A percentile compares a stretch with the other conserved stretches of the same genome.
These are phyloP conservation scores for Plectropomus leopardus DNA, from an alignment of 2,113 vertebrate species.

Conservation along the genomic window DNA sequence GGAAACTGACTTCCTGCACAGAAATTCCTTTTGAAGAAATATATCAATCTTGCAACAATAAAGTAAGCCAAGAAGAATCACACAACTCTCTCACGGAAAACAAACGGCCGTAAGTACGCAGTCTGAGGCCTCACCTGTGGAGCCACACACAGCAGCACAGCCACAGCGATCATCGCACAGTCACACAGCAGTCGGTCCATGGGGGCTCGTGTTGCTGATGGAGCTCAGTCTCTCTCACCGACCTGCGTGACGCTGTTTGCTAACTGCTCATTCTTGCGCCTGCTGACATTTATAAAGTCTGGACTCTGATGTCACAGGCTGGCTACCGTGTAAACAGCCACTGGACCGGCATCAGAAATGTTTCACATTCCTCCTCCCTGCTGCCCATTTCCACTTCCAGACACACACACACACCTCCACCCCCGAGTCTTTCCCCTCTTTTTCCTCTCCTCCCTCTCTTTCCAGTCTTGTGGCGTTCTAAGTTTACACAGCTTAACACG, in stretches of 20 bases:
- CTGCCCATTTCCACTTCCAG: slow-evolving; percentile 79
- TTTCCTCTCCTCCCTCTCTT: slow-evolving; percentile 62
- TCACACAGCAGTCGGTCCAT: slow-evolving; percentile 76
- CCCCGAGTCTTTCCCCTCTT: slow-evolving; percentile 47
- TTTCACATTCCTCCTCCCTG: slow-evolving; percentile 86
- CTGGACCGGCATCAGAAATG: slow-evolving; percentile 83
- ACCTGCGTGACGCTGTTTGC: slow-evolving; percentile 69
- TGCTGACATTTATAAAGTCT: slow-evolving; percentile 86
- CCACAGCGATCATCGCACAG: slow-evolving; percentile 53
- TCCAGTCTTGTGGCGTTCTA: slow-evolving; percentile 67
- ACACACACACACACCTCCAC: slow-evolving; percentile 43
- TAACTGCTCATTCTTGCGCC: slow-evolving; percentile 67
- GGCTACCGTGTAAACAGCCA: slow-evolving; percentile 84
- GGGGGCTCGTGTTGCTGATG: slow-evolving; percentile 47
- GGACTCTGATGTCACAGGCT: slow-evolving; percentile 84
- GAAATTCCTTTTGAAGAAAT: neutral
- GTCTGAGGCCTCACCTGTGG: slow-evolving; percentile 79
- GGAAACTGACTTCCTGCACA: neutral
- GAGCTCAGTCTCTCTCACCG: slow-evolving; percentile 50
- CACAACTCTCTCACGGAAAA: neutral
- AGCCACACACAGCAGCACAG: slow-evolving; percentile 76
- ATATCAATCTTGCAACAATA: neutral
- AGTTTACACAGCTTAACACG: slow-evolving; percentile 73
- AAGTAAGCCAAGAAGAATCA: neutral
- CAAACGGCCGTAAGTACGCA: slow-evolving; percentile 3